These are phyloP conservation scores for Helicorthomorpha holstii DNA, from an alignment of 1,140 invertebrate genomes.

Conservation along the genomic window DNA sequence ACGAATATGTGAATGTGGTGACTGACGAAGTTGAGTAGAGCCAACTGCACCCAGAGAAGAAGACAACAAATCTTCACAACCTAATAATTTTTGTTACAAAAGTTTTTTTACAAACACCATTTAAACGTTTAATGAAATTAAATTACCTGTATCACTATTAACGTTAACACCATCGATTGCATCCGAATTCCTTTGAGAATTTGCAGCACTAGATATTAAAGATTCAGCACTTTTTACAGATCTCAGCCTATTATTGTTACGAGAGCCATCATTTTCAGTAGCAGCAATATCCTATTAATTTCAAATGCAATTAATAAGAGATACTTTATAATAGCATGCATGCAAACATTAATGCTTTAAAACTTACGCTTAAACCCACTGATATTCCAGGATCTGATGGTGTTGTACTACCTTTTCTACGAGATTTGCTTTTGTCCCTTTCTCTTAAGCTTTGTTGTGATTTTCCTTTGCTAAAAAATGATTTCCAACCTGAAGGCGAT, in stretches of 20 bases:
- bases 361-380: not conserved
- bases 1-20: constrained; percentile 23
- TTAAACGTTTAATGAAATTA: constrained; percentile 4
- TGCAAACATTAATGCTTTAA: no score
- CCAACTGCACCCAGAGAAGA: not conserved
- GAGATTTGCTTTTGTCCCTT: constrained; percentile 5
- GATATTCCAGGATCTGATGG: not conserved
- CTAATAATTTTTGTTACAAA: constrained; percentile 10
- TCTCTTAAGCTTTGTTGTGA: constrained; percentile 1
- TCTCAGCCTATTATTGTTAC: constrained; percentile 32
- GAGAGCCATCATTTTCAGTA: constrained; percentile 4
- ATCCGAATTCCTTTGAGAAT: constrained; percentile 7
- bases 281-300: not conserved
- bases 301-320: constrained; percentile 3
- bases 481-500: constrained; percentile 62
- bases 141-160: constrained; percentile 5
- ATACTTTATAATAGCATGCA: no score
- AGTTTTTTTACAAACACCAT: constrained; percentile 2
- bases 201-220: constrained; percentile 21
- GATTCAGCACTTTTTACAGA: constrained; percentile 53
- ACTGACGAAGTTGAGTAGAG: not conserved
- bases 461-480: constrained; percentile 35
- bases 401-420: constrained; percentile 24
- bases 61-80: constrained; percentile 9
- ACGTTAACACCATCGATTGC: not conserved